Percentiles rank a stretch among this genome's conserved stretches.
phyloP scores from a whole-genome alignment of 2,888 invertebrate species.

The Stenotaenia linearis region DNA sequence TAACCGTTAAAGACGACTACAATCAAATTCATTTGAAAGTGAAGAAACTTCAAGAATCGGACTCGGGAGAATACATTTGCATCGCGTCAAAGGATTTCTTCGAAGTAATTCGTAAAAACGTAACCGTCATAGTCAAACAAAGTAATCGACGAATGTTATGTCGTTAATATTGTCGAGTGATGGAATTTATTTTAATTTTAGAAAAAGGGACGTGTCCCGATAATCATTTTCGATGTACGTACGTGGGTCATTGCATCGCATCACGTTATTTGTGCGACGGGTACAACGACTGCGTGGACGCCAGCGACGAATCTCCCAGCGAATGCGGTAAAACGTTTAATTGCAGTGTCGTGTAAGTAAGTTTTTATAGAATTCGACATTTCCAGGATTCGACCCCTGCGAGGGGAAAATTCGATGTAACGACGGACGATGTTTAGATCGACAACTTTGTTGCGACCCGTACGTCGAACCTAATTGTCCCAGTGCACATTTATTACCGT shows the following conservation, averaged over 20 bases:
- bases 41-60: background rate
- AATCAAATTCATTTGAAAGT: background rate
- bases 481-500: conserved; percentile 48
- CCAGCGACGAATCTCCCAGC: conserved; percentile 51
- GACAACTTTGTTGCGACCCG: conserved; percentile 53
- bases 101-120: background rate
- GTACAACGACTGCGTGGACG: conserved; percentile 52
- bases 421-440: conserved; percentile 54
- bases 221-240: conserved; percentile 37
- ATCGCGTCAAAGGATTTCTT: background rate
- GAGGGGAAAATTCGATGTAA: conserved; percentile 45
- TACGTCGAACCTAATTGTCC: conserved; percentile 48
- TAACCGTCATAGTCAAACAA: background rate
- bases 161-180: background rate
- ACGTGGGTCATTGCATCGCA: conserved; percentile 50
- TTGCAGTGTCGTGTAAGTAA: background rate
- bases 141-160: background rate
- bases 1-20: background rate
- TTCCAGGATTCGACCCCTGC: conserved; percentile 47
- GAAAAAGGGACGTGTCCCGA: background rate
- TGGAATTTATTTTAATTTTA: background rate
- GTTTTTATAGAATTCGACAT: no score
- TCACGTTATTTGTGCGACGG: conserved; percentile 54
- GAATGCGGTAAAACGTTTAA: conserved; percentile 47
- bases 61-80: conserved; percentile 3